Evolutionary conservation across 2,888 invertebrate genomes (phyloP).

Genomic region (Coelogynopora nodosa): DNA sequence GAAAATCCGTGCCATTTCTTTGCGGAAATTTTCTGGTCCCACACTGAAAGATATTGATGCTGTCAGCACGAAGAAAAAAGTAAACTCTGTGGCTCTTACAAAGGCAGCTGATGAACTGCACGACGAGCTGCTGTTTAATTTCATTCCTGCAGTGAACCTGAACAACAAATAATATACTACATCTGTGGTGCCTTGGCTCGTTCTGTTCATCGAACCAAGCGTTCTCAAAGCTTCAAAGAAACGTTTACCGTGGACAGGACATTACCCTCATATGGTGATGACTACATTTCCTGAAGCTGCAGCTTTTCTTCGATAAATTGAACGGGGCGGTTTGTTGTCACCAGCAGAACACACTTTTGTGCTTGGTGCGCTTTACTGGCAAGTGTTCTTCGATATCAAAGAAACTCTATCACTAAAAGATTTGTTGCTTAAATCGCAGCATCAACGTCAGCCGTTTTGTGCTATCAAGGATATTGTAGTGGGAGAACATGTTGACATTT

Average conservation of each 20-base stretch:
- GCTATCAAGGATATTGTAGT: constrained; percentile 19
- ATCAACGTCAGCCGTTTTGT: constrained; percentile 28
- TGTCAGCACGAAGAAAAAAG: constrained; percentile 16
- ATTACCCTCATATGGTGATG: constrained; percentile 18
- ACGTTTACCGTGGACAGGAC: background rate
- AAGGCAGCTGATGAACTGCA: constrained; percentile 34
- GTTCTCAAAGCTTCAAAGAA: background rate
- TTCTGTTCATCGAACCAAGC: constrained; percentile 17
- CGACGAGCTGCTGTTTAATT: constrained; percentile 16
- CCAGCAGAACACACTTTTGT: constrained; percentile 28
- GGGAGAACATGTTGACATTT: constrained; percentile 16
- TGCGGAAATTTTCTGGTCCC: constrained; percentile 39
- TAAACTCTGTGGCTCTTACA: constrained; percentile 3
- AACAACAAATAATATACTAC: constrained; percentile 14
- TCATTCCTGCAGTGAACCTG: constrained; percentile 14
- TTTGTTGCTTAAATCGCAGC: constrained; percentile 25
- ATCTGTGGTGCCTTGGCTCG: constrained; percentile 37
- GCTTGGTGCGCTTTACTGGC: constrained; percentile 35
- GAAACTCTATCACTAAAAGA: constrained; percentile 19
- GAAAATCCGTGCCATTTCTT: constrained; percentile 40
- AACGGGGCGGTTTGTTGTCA: constrained; percentile 17
- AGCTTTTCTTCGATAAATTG: constrained; percentile 23
- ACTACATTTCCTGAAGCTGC: background rate
- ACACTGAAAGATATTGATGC: constrained; percentile 36
- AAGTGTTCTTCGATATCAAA: constrained; percentile 31